Base-by-base conservation (phyloP, 2,888 invertebrate species). In the Nomada flava region DNA sequence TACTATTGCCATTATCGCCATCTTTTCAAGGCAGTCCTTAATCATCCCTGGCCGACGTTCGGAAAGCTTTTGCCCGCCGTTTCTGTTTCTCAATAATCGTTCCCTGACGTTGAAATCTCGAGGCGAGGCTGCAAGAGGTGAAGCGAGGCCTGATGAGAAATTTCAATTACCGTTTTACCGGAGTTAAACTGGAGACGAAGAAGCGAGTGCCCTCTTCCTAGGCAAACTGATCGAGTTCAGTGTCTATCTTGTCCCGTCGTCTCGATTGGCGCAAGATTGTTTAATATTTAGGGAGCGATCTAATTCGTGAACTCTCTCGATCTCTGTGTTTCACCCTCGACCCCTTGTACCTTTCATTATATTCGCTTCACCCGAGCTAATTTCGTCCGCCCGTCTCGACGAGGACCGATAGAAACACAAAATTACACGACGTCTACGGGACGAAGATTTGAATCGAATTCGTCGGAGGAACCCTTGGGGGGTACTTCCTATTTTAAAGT, bases 41-140 rank as follows among this genome's bases (percentile, higher is more conserved):
- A 63, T 52, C 18, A 62, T 20, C 42, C 13, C 4, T 42, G 23
- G 13, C 18, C 63, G 36, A 63, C 23, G n/a, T 63, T 36, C n/a
- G 9, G n/a, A 60, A 60, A 13, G 60, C 29, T 50, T 50, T 60
- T 29, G 53, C 67, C 36, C 18, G 53, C 52, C 68, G 68, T 60
- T 70, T 60, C 60, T 70, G 29, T 71, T 60, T 71, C 60, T 62
- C 60, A 71, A 71, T 71, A 62, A 71, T 70, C 60, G 60, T 60
- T 63, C 71, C 44, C 13, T 59, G 9, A 18, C 47, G n/a, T 20
- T 60, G 59, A 69, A 62, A 71, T 52, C 42, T 23, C 42, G 13
- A 18, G 18, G 36, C 62, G 23, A 47, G 15, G 57, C 23, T 42
- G 68, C 7, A 13, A 59, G 59, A 26, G 42, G 42, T n/a, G 36